Conservation (phyloP, 2,113 vertebrate species). For the Eulemur rufifrons region DNA sequence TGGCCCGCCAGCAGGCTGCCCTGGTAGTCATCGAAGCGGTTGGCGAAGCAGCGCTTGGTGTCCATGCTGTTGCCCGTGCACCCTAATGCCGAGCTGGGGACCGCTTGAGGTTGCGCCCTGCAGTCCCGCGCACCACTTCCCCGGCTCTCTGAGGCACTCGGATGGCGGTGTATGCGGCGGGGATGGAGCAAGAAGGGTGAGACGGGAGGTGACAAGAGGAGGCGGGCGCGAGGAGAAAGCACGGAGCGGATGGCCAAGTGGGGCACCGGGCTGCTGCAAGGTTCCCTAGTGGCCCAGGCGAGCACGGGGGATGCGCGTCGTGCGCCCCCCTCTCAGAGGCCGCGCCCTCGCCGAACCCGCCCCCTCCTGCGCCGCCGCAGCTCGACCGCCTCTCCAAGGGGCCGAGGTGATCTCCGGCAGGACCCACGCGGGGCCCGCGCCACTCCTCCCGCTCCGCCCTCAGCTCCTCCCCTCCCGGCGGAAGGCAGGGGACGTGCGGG, state of each 20-base stretch:
- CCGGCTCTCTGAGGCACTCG: constrained; percentile 9
- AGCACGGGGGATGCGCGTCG: background rate
- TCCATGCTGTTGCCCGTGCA: constrained; percentile 82
- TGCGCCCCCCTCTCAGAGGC: constrained; percentile 17
- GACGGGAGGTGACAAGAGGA: constrained; percentile 73
- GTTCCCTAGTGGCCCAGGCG: constrained; percentile 13
- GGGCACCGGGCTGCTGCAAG: constrained; percentile 44
- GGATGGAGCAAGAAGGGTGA: constrained; percentile 51
- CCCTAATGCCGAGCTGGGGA: constrained; percentile 21
- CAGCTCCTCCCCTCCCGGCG: constrained; percentile 68
- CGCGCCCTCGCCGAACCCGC: constrained; percentile 46
- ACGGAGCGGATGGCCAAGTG: constrained; percentile 63
- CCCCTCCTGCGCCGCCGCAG: constrained; percentile 69
- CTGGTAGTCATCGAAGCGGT: constrained; percentile 91
- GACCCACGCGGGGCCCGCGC: constrained; percentile 61
- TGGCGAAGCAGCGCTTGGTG: constrained; percentile 91
- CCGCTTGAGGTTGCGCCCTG: constrained; percentile 34
- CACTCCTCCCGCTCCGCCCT: constrained; percentile 74
- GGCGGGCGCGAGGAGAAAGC: constrained; percentile 49
- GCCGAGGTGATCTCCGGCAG: constrained; percentile 55
- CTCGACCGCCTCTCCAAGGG: constrained; percentile 26
- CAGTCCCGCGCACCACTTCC: constrained; percentile 26
- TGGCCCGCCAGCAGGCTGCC: constrained; percentile 87
- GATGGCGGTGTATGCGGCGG: constrained; percentile 36
- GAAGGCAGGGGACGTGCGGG: constrained; percentile 5